A percentile compares a stretch with the other conserved stretches of the same genome.
These are phyloP conservation scores for Pontoporia blainvillei DNA, from an alignment of 2,113 vertebrate genomes.

Conservation along the genomic window DNA sequence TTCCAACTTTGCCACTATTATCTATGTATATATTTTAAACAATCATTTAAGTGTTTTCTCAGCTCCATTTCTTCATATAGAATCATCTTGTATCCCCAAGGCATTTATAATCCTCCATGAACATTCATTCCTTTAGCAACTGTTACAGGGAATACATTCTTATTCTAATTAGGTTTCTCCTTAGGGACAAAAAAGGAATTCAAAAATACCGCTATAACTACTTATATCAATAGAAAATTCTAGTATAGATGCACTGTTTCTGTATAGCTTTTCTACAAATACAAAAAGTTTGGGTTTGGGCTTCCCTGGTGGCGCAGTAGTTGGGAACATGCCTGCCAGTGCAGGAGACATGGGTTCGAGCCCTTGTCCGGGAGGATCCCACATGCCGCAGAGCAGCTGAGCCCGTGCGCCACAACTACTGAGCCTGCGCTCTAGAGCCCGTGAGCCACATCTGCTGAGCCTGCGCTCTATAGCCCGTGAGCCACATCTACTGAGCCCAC, in stretches of 20 bases:
- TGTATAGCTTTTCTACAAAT: not conserved
- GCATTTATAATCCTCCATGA: constrained; percentile 3
- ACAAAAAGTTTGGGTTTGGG: not conserved
- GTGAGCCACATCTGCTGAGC: too few relatives aligned
- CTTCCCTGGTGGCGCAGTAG: too few relatives aligned
- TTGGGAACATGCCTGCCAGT: too few relatives aligned
- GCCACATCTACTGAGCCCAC: too few relatives aligned
- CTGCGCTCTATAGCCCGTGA: too few relatives aligned
- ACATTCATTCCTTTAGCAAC: not conserved
- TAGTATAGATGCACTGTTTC: not conserved
- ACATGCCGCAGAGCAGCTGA: too few relatives aligned
- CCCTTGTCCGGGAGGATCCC: too few relatives aligned
- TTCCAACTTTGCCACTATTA: not conserved
- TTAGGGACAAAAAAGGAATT: not conserved
- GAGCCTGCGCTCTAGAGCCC: too few relatives aligned
- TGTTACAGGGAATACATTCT: constrained; percentile 25
- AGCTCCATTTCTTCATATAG: not conserved
- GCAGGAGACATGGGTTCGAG: too few relatives aligned
- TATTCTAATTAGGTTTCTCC: constrained; percentile 27
- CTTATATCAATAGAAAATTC: not conserved
- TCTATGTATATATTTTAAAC: not conserved
- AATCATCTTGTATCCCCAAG: not conserved
- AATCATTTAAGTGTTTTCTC: not conserved
- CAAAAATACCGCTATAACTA: not conserved
- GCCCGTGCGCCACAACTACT: too few relatives aligned